A percentile compares a stretch with the other conserved stretches of the same genome.
Evolutionary conservation across 2,797 vertebrate species (phyloP).

Genomic region (Sphenopsis melanotis): DNA sequence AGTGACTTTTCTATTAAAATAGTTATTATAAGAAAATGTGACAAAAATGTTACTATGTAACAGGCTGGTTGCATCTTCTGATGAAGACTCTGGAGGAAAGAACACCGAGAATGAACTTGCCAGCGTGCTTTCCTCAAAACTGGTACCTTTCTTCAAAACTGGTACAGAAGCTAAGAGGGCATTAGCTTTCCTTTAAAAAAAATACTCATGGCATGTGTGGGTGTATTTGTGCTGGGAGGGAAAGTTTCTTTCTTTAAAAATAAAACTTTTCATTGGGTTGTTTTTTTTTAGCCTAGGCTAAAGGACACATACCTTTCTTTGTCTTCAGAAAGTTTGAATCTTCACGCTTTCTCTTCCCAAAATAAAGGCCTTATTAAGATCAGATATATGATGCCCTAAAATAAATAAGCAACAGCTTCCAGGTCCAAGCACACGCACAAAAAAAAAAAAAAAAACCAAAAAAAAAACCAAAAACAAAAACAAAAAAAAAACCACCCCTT

Average conservation of each 20-base stretch:
- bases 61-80: not conserved
- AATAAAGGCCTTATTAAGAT: not conserved
- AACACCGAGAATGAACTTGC: not conserved
- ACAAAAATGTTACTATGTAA: not conserved
- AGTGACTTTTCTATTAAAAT: slow-evolving; percentile 28
- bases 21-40: not conserved
- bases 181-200: not conserved
- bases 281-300: not conserved
- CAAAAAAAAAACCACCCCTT: not conserved
- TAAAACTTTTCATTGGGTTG: not conserved
- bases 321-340: not conserved
- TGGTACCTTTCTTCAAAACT: not conserved
- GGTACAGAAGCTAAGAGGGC: not conserved
- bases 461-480: not conserved
- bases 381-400: not conserved
- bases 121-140: not conserved
- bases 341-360: not conserved
- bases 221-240: not conserved
- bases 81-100: not conserved
- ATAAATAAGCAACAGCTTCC: not conserved
- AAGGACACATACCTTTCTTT: not conserved
- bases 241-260: not conserved
- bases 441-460: too few relatives aligned
- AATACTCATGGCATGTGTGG: not conserved
- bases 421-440: not conserved